Base-by-base conservation (phyloP, 2,797 vertebrate species). In the Danio kyathit region DNA sequence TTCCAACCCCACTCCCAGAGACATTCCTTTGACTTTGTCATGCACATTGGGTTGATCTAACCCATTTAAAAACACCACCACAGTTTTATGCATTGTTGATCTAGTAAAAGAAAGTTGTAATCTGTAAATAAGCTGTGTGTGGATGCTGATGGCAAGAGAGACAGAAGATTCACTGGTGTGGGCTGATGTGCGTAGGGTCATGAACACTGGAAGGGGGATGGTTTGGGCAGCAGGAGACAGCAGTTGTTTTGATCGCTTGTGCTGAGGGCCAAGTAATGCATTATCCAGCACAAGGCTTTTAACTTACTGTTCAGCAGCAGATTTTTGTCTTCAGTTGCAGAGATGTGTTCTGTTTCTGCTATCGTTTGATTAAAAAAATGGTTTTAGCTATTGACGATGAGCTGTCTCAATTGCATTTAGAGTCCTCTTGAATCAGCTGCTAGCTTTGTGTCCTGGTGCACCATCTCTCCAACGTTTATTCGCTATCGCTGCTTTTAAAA, bases 221-320 rank as follows among this genome's bases (percentile, higher is more conserved):
- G 52, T 67, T 77, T 49, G 75, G 80, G 44, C 82, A 74, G 78
- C 80, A 80, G 71, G 64, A 87, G 83, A 89, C 83, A 85, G 89
- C 83, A 88, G 87, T 91, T 90, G 82, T 90, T 92, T 88, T 89
- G 89, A 90, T 90, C 86, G 83, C 83, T 85, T 88, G 85, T 87
- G 80, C 82, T 79, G 86, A 81, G 85, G 75, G 54, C 84, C 87
- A 84, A 67, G 76, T 87, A 87, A 89, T 91, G 76, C 85, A 85
- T 90, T 88, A 87, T 88, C 89, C 72, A 38, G 77, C 82, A 74
- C 57, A 29, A 81, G 86, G 86, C 84, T 87, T 76, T 72, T 79
- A 84, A 87, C 84, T 87, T 84, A 86, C 80, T 85, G 70, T 61
- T 84, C 64, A 63, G n/a, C 41, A 21, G 44, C 40, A 71, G 63